Percentiles rank a stretch among this genome's conserved stretches.
Conservation (phyloP, 1,140 invertebrate genomes). For the Zaprionus gabonicus region DNA sequence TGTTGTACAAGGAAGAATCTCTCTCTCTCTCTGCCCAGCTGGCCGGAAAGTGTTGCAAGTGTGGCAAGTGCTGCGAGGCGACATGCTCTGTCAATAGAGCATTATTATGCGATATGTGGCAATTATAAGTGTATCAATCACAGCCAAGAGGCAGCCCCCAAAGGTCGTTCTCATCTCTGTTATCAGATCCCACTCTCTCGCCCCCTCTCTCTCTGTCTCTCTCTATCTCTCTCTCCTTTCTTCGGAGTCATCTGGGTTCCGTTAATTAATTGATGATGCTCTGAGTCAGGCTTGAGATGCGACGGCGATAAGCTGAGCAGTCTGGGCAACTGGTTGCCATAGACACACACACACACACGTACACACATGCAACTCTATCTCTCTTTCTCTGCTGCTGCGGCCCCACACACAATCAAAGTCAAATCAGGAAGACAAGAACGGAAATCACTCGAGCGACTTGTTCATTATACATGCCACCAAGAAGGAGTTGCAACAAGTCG, state of each 20-base stretch:
- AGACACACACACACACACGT: not conserved
- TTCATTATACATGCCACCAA: conserved; percentile 73
- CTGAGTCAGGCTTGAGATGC: conserved; percentile 10
- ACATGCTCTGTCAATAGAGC: conserved; percentile 52
- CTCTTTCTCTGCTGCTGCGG: conserved; percentile 31
- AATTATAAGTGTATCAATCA: conserved; percentile 79
- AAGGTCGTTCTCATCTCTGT: not conserved
- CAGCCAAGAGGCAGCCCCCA: not conserved
- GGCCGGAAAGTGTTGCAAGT: conserved; percentile 50
- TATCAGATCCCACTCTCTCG: not conserved
- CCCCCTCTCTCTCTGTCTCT: not conserved
- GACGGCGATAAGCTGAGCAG: conserved; percentile 39
- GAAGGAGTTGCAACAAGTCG: conserved; percentile 27
- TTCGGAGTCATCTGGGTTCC: conserved; percentile 1
- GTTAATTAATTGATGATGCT: conserved; percentile 36
- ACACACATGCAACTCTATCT: not conserved
- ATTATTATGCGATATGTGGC: conserved; percentile 57
- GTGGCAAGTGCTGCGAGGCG: conserved; percentile 63
- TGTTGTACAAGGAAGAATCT: conserved; percentile 30
- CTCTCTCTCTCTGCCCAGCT: conserved; percentile 4
- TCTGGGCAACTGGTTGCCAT: conserved; percentile 12
- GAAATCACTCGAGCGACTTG: conserved; percentile 68
- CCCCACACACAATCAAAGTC: conserved; percentile 57
- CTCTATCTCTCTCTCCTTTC: not conserved
- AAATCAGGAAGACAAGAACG: conserved; percentile 70